These are phyloP conservation scores for Dinothrombium tinctorium DNA, from an alignment of 1,140 invertebrate species.

Conservation along the genomic window DNA sequence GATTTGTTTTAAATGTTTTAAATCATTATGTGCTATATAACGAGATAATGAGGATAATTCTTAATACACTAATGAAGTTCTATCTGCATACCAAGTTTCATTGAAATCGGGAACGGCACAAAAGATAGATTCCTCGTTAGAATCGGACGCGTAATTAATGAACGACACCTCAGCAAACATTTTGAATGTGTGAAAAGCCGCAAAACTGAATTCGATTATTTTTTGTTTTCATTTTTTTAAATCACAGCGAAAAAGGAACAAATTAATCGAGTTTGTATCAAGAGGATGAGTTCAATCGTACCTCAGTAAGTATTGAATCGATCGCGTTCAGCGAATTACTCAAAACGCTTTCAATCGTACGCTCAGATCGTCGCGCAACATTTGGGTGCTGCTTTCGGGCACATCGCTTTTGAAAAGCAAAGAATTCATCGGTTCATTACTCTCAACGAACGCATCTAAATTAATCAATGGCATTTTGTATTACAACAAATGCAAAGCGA, in stretches of 20 bases:
- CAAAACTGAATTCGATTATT: too few relatives aligned
- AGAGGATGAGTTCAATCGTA: background rate
- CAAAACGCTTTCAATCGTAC: background rate
- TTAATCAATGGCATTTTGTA: slow-evolving; percentile 17
- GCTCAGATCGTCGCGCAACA: slow-evolving; percentile 18
- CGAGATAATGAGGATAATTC: too few relatives aligned
- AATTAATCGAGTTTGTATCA: background rate
- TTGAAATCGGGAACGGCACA: too few relatives aligned
- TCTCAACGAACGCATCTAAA: slow-evolving; percentile 17
- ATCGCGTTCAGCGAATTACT: background rate
- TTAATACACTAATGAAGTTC: too few relatives aligned
- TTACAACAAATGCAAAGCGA: slow-evolving; percentile 17
- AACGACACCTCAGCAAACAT: too few relatives aligned
- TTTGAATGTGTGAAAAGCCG: too few relatives aligned
- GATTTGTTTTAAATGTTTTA: too few relatives aligned
- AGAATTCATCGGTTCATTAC: slow-evolving; percentile 18
- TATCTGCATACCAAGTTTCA: too few relatives aligned
- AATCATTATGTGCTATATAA: too few relatives aligned
- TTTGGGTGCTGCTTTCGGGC: slow-evolving; percentile 21
- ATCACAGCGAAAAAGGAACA: background rate
- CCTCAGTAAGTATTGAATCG: slow-evolving; percentile 4
- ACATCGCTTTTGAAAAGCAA: slow-evolving; percentile 18
- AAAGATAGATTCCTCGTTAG: too few relatives aligned
- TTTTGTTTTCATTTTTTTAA: too few relatives aligned
- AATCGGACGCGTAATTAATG: too few relatives aligned